A percentile compares a stretch with the other conserved stretches of the same genome.
Conservation (phyloP, 1,140 invertebrate species). For the Archivesica marissinica region DNA sequence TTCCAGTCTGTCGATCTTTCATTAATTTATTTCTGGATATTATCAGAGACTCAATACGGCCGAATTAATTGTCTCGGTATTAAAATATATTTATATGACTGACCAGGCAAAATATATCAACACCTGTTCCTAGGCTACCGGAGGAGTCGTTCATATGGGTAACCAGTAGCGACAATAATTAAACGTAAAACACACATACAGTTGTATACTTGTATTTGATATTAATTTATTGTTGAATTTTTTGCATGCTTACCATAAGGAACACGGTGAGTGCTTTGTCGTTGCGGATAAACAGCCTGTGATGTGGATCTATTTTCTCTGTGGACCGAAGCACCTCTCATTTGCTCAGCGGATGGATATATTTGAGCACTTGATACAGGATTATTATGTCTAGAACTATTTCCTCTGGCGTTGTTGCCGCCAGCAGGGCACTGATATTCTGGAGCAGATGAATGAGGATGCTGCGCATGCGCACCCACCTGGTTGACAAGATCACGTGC, state of each 20-base stretch:
- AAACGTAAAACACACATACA: not conserved
- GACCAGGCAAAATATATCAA: no score
- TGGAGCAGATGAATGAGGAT: slow-evolving; percentile 40
- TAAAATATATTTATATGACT: no score
- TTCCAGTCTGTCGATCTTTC: no score
- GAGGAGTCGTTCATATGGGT: no score
- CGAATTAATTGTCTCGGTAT: no score
- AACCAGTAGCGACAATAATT: no score
- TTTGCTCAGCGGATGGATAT: not conserved
- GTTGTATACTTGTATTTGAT: not conserved
- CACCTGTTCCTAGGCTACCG: no score
- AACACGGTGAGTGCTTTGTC: not conserved
- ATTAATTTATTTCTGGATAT: no score
- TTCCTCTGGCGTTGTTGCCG: not conserved
- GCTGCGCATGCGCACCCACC: slow-evolving; percentile 2
- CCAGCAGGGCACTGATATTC: not conserved
- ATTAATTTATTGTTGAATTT: not conserved
- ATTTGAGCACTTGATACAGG: not conserved
- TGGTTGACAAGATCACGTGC: slow-evolving; percentile 42
- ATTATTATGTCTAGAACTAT: not conserved
- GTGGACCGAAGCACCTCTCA: not conserved
- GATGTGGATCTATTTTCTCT: not conserved
- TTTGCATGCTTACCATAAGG: not conserved
- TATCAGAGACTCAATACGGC: no score
- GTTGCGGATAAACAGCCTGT: not conserved